A percentile compares a stretch with the other conserved stretches of the same genome.
Conservation (phyloP, 2,113 vertebrate species). For the Echinops telfairi region DNA sequence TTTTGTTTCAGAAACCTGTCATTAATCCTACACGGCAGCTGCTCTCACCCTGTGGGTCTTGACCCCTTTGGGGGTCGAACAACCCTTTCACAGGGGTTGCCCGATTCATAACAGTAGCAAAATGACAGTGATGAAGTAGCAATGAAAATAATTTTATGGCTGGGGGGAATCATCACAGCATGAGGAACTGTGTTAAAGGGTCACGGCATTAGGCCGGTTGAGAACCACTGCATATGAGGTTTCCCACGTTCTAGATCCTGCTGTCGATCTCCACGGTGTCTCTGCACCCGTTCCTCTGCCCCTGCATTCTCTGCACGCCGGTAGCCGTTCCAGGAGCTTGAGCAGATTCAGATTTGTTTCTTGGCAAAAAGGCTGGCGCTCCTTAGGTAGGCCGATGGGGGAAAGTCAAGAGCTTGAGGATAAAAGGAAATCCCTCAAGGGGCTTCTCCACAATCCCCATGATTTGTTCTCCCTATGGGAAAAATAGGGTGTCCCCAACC, state of each 20-base stretch:
- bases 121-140: too few relatives aligned
- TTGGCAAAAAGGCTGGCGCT: not conserved
- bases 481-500: not conserved
- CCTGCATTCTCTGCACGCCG: not conserved
- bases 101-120: too few relatives aligned
- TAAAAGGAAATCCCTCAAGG: not conserved
- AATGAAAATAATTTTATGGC: too few relatives aligned
- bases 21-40: not conserved
- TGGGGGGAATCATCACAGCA: too few relatives aligned
- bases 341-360: constrained; percentile 3
- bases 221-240: not conserved
- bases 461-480: not conserved
- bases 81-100: too few relatives aligned
- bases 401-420: not conserved
- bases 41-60: too few relatives aligned
- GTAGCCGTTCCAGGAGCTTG: not conserved
- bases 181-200: too few relatives aligned
- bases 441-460: not conserved
- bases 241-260: constrained; percentile 17
- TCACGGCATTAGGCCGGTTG: too few relatives aligned
- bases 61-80: too few relatives aligned
- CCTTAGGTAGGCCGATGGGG: not conserved
- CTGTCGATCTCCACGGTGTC: not conserved
- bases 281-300: constrained; percentile 8
- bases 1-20: constrained; percentile 26